Conservation (phyloP, 35 echinoderm and acorn worm genomes). For the Eucidaris tribuloides region DNA sequence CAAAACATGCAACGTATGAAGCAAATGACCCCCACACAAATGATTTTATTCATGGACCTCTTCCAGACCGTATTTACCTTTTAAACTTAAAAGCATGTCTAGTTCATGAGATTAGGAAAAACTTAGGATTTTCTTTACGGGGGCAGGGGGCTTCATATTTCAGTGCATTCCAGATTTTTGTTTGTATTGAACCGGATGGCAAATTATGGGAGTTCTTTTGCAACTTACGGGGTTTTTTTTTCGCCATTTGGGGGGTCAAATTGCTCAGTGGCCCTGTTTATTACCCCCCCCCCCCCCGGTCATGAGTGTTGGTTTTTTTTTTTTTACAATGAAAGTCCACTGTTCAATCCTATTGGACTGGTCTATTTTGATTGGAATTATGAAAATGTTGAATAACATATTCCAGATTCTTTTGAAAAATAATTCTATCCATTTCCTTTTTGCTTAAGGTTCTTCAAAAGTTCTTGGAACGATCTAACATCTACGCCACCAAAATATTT, state of each 20-base stretch:
- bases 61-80: no score
- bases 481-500: slow-evolving; percentile 71
- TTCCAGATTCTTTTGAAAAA: background rate
- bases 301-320: no score
- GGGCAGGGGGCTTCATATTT: no score
- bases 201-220: background rate
- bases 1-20: no score
- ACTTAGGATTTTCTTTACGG: no score
- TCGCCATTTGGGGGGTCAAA: background rate
- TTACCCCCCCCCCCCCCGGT: background rate
- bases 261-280: background rate
- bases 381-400: background rate
- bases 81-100: no score
- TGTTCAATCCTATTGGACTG: background rate
- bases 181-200: no score
- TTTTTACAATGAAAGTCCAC: no score
- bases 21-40: no score
- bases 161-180: no score
- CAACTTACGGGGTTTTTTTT: background rate
- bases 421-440: background rate
- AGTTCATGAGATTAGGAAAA: no score
- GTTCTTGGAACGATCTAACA: slow-evolving; percentile 54
- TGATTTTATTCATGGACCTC: no score
- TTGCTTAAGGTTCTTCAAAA: slow-evolving; percentile 43
- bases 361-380: background rate